Evolutionary conservation across 2,797 vertebrate species (phyloP).

Genomic region (Pseudochaenichthys georgianus): DNA sequence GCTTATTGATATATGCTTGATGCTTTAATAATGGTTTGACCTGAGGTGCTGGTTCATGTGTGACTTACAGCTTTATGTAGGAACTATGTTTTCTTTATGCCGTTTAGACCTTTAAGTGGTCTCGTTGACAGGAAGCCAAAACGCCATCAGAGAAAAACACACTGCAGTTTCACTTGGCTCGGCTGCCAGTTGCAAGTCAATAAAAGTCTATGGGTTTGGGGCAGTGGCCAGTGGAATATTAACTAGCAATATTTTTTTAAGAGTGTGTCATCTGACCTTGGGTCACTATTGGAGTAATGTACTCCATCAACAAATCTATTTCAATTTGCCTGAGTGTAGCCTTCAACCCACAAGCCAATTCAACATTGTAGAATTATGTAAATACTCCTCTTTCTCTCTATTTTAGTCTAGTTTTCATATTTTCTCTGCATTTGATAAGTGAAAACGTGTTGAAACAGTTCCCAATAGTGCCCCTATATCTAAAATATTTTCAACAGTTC

Average conservation of each 20-base stretch:
- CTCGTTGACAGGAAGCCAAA: constrained; percentile 37
- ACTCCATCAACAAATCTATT: constrained; percentile 34
- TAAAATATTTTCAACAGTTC: neutral
- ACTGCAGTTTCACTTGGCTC: constrained; percentile 27
- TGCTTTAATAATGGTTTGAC: constrained; percentile 16
- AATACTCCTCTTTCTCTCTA: too few species aligned
- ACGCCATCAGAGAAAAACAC: constrained; percentile 21
- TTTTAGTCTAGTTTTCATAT: neutral
- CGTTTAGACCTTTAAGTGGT: constrained; percentile 19
- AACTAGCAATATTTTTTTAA: constrained; percentile 30
- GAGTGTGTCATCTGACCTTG: constrained; percentile 23
- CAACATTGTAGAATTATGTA: neutral
- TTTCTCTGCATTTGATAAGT: neutral
- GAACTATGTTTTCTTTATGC: constrained; percentile 15
- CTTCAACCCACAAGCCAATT: neutral
- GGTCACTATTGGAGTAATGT: constrained; percentile 36
- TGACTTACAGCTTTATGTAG: constrained; percentile 16
- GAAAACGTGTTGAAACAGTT: neutral
- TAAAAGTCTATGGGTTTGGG: constrained; percentile 19
- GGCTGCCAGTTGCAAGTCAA: constrained; percentile 17
- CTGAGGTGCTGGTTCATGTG: constrained; percentile 7
- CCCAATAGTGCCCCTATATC: too few species aligned
- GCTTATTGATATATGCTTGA: neutral
- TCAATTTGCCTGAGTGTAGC: constrained; percentile 20
- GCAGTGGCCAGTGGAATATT: constrained; percentile 13